Evolutionary conservation across 2,113 vertebrate genomes (phyloP), one percentile per base, ranked within the genome.

Genomic region (Tapirus terrestris): DNA sequence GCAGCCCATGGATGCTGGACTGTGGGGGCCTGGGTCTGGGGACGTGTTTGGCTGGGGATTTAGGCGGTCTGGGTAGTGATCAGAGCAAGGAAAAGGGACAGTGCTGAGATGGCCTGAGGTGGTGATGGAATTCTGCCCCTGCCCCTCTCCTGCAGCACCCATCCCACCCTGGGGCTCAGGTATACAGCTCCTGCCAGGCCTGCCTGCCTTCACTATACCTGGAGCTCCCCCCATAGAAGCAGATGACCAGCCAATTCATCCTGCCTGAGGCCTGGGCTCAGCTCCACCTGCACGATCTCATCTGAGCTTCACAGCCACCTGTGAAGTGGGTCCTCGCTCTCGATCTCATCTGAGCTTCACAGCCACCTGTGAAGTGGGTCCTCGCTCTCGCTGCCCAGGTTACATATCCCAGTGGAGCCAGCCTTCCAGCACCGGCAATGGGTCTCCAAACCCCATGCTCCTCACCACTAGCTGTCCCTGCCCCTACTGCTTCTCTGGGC

Each of bases 61-160:
- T 91, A 8, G 51, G 65, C 29, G n/a, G 16, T 33, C 60, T 8
- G 2, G 31, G 56, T 20, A 10, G 29, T 8, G 8, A 21, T 27
- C 12, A 2, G 53, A 33, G n/a, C 65, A 13, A 65, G 13, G 33
- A 27, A 21, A 51, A 53, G 70, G 53, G n/a, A 8, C 33, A 39
- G 31, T 39, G 33, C 39, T 6, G 23, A 36, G 43, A 56, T n/a
- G 4, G 11, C 39, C 67, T 14, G 51, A 10, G 20, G 61, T 43
- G 10, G 17, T 48, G 5, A 25, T 25, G n/a, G 20, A 31, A 17
- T 8, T 20, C 51, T 25, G 3, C 20, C 20, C 23, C 23, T 29
- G 36, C 5, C 0, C 13, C 21, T 25, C 65, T 53, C 21, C n/a
- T 21, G 16, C 1, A 0, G 29, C 23, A 0, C 12, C 21, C 10